These are phyloP conservation scores for Micrasema longulum DNA, from an alignment of 1,140 invertebrate genomes.

Conservation along the genomic window DNA sequence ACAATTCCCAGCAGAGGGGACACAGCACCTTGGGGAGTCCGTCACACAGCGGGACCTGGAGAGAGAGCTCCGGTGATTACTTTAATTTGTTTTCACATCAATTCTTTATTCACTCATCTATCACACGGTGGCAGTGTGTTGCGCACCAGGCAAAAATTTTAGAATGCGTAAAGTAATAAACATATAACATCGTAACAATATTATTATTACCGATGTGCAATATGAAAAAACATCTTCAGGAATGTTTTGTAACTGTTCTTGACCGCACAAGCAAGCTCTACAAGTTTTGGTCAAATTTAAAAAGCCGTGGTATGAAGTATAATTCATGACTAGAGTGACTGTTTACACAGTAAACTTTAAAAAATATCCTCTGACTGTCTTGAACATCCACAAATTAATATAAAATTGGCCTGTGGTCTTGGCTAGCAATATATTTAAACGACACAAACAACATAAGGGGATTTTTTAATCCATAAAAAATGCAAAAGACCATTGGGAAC, in stretches of 20 bases:
- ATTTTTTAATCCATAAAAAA: too few relatives aligned
- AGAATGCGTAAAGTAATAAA: too few relatives aligned
- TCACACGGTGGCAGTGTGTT: background rate
- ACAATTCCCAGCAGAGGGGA: conserved; percentile 44
- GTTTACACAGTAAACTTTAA: too few relatives aligned
- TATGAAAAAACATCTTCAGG: conserved; percentile 43
- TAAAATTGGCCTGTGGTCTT: too few relatives aligned
- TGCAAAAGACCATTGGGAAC: too few relatives aligned
- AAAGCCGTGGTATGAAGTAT: conserved; percentile 36
- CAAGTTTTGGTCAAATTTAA: conserved; percentile 45
- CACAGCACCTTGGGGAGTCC: conserved; percentile 46
- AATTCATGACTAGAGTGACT: conserved; percentile 11
- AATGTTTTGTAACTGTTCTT: conserved; percentile 36
- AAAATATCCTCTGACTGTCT: too few relatives aligned
- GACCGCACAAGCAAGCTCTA: conserved; percentile 42
- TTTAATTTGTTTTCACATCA: background rate
- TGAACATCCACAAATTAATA: too few relatives aligned
- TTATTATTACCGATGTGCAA: conserved; percentile 44
- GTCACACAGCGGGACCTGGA: conserved; percentile 42
- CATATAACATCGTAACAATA: too few relatives aligned
- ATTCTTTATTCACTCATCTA: background rate
- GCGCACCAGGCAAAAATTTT: too few relatives aligned
- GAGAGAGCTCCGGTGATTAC: too few relatives aligned
- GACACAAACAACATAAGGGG: too few relatives aligned
- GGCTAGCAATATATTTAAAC: too few relatives aligned